Evolutionary conservation across 2,888 invertebrate genomes (phyloP).

Genomic region (Ichneumoninae sp.): DNA sequence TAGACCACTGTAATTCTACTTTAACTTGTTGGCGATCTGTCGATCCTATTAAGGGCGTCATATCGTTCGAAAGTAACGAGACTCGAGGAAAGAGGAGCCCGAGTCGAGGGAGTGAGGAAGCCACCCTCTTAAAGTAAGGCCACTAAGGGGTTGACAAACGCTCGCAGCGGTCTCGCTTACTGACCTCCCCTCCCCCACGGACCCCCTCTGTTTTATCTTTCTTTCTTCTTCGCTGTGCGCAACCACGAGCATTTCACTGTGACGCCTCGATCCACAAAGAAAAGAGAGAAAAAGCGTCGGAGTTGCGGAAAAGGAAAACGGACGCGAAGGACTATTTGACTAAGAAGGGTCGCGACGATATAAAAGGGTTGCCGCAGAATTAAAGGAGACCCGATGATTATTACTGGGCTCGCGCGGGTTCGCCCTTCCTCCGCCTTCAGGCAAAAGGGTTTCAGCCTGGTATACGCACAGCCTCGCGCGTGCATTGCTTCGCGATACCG

Average conservation of each 20-base stretch:
- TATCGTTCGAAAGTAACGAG: constrained; percentile 67
- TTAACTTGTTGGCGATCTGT: constrained; percentile 69
- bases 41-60: constrained; percentile 69
- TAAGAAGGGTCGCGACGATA: constrained; percentile 76
- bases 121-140: constrained; percentile 56
- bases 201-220: constrained; percentile 50
- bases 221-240: constrained; percentile 37
- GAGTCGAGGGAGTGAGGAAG: constrained; percentile 33
- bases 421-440: constrained; percentile 47
- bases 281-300: constrained; percentile 59
- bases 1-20: constrained; percentile 62
- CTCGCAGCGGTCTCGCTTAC: constrained; percentile 49
- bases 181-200: constrained; percentile 49
- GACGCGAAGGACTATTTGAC: constrained; percentile 76
- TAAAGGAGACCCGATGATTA: constrained; percentile 80
- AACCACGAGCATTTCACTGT: constrained; percentile 52
- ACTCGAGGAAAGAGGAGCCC: constrained; percentile 39
- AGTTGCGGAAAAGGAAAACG: constrained; percentile 52
- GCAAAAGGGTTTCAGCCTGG: constrained; percentile 57
- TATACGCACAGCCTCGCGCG: constrained; percentile 31
- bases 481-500: constrained; percentile 52
- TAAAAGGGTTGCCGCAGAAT: constrained; percentile 80
- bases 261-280: constrained; percentile 43
- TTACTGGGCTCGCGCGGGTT: constrained; percentile 71
- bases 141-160: constrained; percentile 69